A percentile compares a stretch with the other conserved stretches of the same genome.
Evolutionary conservation across 2,797 vertebrate genomes (phyloP).

Genomic region (Strix occidentalis): DNA sequence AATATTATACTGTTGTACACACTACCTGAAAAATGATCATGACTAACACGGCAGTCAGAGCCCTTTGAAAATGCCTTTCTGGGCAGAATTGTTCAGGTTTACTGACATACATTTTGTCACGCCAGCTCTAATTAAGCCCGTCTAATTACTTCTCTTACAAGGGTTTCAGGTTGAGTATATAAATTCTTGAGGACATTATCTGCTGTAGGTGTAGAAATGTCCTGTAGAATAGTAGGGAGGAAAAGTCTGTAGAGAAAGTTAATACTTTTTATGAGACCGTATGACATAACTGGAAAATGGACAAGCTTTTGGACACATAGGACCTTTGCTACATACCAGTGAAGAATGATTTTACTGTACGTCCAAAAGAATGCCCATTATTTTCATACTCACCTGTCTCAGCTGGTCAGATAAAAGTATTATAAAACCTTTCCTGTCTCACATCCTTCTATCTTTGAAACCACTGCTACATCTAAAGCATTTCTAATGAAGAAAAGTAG

Average conservation of each 20-base stretch:
- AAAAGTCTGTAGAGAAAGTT: neutral
- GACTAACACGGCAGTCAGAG: neutral
- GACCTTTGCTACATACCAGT: neutral
- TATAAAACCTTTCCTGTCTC: neutral
- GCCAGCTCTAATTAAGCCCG: constrained; percentile 45
- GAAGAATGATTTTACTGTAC: neutral
- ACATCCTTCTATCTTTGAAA: neutral
- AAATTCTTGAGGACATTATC: neutral
- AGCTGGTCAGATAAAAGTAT: neutral
- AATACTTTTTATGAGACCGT: neutral
- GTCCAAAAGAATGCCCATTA: neutral
- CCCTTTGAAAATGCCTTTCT: constrained; percentile 15
- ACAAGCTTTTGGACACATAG: neutral
- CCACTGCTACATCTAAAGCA: neutral
- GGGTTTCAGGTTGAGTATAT: neutral
- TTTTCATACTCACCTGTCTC: neutral
- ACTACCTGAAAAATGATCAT: neutral
- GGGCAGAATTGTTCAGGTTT: constrained; percentile 9
- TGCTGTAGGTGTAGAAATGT: neutral
- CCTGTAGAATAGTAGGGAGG: neutral
- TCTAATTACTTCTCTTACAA: constrained; percentile 39
- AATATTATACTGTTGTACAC: neutral
- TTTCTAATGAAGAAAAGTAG: neutral
- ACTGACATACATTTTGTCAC: neutral
- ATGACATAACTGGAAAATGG: neutral